Evolutionary conservation across 2,888 invertebrate species (phyloP).

Genomic region (Gerris lacustris): DNA sequence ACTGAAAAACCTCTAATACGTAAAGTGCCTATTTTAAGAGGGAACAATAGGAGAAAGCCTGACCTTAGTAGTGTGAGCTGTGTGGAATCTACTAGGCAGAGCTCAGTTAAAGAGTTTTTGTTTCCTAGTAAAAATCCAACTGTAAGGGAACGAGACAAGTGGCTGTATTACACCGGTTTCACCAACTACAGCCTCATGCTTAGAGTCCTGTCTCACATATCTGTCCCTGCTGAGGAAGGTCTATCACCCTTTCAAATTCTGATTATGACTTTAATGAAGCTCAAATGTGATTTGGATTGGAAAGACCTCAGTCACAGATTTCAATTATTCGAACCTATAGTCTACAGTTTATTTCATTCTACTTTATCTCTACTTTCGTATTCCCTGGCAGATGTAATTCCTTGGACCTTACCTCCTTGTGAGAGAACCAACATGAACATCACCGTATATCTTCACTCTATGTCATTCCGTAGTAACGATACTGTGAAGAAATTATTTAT

Average conservation of each 20-base stretch:
- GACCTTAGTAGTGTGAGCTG: neutral
- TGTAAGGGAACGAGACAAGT: neutral
- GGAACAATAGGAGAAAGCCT: neutral
- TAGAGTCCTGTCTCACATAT: neutral
- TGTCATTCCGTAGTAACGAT: neutral
- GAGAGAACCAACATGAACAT: neutral
- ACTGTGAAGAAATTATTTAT: neutral
- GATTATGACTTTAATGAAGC: constrained; percentile 1
- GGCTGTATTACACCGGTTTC: constrained; percentile 7
- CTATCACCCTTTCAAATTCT: constrained; percentile 3
- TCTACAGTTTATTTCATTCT: neutral
- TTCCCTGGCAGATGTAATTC: neutral
- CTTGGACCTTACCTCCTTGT: neutral
- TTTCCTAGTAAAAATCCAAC: constrained; percentile 5
- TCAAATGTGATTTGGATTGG: constrained; percentile 8
- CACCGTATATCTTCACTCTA: neutral
- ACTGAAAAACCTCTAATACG: neutral
- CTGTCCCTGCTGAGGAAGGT: neutral
- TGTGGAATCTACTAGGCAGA: neutral
- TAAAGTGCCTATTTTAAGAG: constrained; percentile 2
- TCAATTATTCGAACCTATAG: neutral
- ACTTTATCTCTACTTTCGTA: neutral
- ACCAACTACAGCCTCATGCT: neutral
- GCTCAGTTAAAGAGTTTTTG: neutral
- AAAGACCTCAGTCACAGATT: constrained; percentile 4